Conservation (phyloP, 2,797 vertebrate species). For the Florisuga fusca region DNA sequence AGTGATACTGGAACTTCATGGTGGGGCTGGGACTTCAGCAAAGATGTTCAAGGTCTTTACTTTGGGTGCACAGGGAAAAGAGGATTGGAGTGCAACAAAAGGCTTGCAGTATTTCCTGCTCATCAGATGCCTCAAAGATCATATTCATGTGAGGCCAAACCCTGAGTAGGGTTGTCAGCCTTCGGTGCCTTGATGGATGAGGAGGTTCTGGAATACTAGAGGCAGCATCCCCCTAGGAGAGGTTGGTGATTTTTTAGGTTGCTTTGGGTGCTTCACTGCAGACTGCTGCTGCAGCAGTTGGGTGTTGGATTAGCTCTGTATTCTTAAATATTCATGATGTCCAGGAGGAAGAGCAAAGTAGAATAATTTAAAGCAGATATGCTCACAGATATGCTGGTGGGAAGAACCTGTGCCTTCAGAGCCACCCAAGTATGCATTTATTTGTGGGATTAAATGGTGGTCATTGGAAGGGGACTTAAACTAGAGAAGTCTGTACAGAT, state of each 20-base stretch:
- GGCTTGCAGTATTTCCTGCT: background rate
- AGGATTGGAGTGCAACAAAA: background rate
- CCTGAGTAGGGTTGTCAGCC: background rate
- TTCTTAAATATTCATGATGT: background rate
- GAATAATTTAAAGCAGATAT: background rate
- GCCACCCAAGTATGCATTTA: background rate
- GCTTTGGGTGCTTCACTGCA: background rate
- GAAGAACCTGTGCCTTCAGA: background rate
- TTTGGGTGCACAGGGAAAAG: background rate
- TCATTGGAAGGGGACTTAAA: background rate
- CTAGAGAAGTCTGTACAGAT: background rate
- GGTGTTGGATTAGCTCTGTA: background rate
- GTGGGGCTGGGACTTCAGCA: background rate
- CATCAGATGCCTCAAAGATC: background rate
- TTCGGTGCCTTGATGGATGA: background rate
- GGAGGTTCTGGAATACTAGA: background rate
- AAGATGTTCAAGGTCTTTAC: background rate
- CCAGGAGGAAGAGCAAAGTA: background rate
- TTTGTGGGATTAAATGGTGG: background rate
- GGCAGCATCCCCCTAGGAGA: background rate
- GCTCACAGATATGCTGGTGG: background rate
- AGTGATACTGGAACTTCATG: background rate
- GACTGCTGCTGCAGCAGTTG: background rate
- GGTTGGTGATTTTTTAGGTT: background rate
- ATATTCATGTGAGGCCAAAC: background rate